A percentile compares a stretch with the other conserved stretches of the same genome.
Conservation (phyloP, 2,113 vertebrate species). For the Forbesichthys papilliferus region DNA sequence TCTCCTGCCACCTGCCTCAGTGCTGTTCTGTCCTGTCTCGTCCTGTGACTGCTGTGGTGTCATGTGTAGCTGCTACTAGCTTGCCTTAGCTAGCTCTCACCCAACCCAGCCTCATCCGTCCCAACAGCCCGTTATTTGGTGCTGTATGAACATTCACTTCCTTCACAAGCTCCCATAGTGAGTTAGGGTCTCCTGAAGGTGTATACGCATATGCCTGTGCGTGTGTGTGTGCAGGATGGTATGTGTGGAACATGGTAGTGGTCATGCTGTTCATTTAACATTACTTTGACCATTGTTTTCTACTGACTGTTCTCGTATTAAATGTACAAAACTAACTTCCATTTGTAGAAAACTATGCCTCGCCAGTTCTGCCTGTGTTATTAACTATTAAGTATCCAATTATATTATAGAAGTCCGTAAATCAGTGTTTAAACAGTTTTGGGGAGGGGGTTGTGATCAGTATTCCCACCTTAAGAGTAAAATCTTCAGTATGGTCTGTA, state of each 20-base stretch:
- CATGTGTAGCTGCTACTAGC: conserved; percentile 35
- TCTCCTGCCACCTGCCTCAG: conserved; percentile 31
- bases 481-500: conserved; percentile 33
- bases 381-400: conserved; percentile 64
- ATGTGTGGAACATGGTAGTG: conserved; percentile 22
- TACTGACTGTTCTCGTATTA: conserved; percentile 39
- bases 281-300: conserved; percentile 37
- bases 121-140: conserved; percentile 5
- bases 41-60: conserved; percentile 51
- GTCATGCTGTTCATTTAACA: conserved; percentile 28
- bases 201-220: conserved; percentile 31
- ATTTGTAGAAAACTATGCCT: conserved; percentile 52
- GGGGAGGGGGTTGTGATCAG: conserved; percentile 33
- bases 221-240: conserved; percentile 1
- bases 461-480: conserved; percentile 46
- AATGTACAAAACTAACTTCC: conserved; percentile 54
- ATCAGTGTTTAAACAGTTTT: conserved; percentile 61
- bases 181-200: conserved; percentile 36
- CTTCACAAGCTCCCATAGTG: too few relatives aligned
- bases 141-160: conserved; percentile 18
- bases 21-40: conserved; percentile 54
- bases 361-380: conserved; percentile 58
- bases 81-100: conserved; percentile 31
- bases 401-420: conserved; percentile 68
- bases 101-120: conserved; percentile 21